Evolutionary conservation across 2,888 invertebrate genomes (phyloP).

Genomic region (Hydrotaea cyrtoneurina): DNA sequence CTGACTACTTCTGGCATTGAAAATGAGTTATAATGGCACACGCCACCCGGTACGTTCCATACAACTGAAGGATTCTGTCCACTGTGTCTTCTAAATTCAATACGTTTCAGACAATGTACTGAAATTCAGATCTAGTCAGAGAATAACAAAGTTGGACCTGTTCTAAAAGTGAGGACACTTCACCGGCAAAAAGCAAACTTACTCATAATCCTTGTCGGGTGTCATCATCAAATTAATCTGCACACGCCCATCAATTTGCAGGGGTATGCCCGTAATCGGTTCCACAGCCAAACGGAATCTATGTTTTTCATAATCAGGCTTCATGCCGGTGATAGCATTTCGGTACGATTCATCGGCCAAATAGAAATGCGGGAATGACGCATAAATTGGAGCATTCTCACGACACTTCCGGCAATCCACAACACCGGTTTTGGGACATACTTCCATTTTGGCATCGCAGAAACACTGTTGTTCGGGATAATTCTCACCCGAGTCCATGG

Average conservation of each 20-base stretch:
- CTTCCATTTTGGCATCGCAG: conserved; percentile 82
- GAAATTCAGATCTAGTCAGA: no score
- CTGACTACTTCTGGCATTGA: no score
- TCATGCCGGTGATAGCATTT: conserved; percentile 85
- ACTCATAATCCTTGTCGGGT: conserved; percentile 82
- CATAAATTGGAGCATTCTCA: conserved; percentile 90
- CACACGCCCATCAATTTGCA: conserved; percentile 86
- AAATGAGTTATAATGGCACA: no score
- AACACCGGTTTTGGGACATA: conserved; percentile 83
- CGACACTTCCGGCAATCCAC: conserved; percentile 88
- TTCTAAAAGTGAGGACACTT: no score
- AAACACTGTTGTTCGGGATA: conserved; percentile 86
- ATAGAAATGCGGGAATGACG: conserved; percentile 92
- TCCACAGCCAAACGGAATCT: conserved; percentile 86
- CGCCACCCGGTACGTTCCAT: no score
- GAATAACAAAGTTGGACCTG: no score
- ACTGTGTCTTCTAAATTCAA: no score
- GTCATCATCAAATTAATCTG: conserved; percentile 88
- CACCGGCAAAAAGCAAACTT: conserved; percentile 74
- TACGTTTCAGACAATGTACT: no score
- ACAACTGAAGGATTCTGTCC: no score
- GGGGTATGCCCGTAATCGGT: conserved; percentile 89
- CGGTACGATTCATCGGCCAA: conserved; percentile 86
- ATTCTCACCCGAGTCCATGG: conserved; percentile 87
- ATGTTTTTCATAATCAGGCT: conserved; percentile 85